phyloP scores from a whole-genome alignment of 2,888 invertebrate genomes.

The Microctonus brassicae region DNA sequence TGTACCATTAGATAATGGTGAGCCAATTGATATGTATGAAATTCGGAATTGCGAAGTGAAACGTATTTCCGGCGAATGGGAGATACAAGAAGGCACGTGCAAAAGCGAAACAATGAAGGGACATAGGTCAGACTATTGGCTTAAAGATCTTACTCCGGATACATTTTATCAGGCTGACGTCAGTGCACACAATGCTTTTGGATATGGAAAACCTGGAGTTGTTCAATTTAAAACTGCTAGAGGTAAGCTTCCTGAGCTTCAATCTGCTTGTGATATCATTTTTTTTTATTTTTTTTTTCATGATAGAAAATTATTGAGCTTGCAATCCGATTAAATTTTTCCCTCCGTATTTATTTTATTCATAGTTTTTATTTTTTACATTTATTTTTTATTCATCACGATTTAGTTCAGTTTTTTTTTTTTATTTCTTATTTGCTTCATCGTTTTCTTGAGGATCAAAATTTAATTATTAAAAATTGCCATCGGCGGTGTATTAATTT shows the following conservation, averaged over 20 bases:
- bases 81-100: slow-evolving; percentile 72
- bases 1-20: slow-evolving; percentile 90
- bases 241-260: slow-evolving; percentile 81
- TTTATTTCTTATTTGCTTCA: slow-evolving; percentile 3
- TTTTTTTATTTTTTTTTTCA: slow-evolving; percentile 9
- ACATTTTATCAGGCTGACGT: slow-evolving; percentile 88
- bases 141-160: slow-evolving; percentile 80
- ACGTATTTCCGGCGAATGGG: slow-evolving; percentile 78
- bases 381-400: not conserved
- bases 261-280: slow-evolving; percentile 17
- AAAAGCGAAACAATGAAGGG: slow-evolving; percentile 75
- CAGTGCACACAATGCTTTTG: slow-evolving; percentile 87
- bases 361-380: slow-evolving; percentile 14
- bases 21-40: slow-evolving; percentile 86
- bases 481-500: not conserved
- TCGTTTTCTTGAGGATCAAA: slow-evolving; percentile 32
- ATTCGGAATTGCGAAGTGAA: slow-evolving; percentile 84
- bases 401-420: not conserved
- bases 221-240: slow-evolving; percentile 87
- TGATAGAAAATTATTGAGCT: slow-evolving; percentile 12
- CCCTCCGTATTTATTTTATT: slow-evolving; percentile 26
- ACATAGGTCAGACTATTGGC: slow-evolving; percentile 76
- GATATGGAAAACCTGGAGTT: slow-evolving; percentile 83
- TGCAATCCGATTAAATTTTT: slow-evolving; percentile 21
- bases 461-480: slow-evolving; percentile 12